phyloP scores from a whole-genome alignment of 2,113 vertebrate species.

The Zosterops lateralis region DNA sequence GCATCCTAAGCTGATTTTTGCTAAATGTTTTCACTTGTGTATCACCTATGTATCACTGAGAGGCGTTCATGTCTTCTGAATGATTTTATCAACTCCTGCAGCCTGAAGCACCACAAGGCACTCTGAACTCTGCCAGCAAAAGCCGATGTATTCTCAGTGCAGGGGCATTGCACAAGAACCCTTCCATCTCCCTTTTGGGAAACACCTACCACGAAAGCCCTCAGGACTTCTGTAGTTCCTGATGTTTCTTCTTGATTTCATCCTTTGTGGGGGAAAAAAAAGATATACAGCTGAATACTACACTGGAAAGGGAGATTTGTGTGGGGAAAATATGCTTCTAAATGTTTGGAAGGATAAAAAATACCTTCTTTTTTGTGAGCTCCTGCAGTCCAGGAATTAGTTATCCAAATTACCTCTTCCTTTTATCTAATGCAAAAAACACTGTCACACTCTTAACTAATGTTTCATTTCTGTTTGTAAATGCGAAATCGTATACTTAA shows the following conservation, averaged over 20 bases:
- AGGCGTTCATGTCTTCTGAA: background rate
- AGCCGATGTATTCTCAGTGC: background rate
- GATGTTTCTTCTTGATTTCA: background rate
- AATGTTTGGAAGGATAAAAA: slow-evolving; percentile 61
- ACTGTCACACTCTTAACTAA: slow-evolving; percentile 62
- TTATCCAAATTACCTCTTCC: slow-evolving; percentile 64
- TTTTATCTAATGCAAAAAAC: slow-evolving; percentile 60
- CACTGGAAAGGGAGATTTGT: background rate
- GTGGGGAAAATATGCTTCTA: slow-evolving; percentile 18
- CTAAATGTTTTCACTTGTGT: background rate
- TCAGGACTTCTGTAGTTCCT: slow-evolving; percentile 7
- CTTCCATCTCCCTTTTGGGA: too few relatives aligned
- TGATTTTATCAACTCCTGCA: background rate
- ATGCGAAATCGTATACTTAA: slow-evolving; percentile 52
- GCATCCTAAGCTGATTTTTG: background rate
- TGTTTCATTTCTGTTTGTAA: slow-evolving; percentile 39
- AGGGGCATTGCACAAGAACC: background rate
- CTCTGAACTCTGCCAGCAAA: background rate
- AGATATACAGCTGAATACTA: background rate
- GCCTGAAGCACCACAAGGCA: background rate
- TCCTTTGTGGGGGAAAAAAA: background rate
- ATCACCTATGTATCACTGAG: background rate
- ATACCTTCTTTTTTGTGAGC: slow-evolving; percentile 45
- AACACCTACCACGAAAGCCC: background rate
- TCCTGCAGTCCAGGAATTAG: slow-evolving; percentile 46